A percentile compares a stretch with the other conserved stretches of the same genome.
Evolutionary conservation across 2,113 vertebrate species (phyloP).

Genomic region (Sakesphorus luctuosus): DNA sequence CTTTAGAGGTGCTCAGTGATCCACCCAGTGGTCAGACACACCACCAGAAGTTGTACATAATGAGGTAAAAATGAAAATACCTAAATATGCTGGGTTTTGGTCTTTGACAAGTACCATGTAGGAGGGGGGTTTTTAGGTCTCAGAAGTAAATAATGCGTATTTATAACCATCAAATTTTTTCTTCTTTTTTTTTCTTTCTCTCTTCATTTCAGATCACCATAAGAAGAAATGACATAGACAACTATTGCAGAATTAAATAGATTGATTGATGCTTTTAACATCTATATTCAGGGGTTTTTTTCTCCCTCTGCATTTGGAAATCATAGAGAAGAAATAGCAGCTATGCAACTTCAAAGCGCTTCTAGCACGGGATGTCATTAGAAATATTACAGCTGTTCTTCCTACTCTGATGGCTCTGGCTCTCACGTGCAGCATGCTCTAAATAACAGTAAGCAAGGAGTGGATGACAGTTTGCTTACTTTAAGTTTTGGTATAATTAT

Average conservation of each 20-base stretch:
- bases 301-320: conserved; percentile 49
- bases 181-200: conserved; percentile 22
- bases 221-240: conserved; percentile 42
- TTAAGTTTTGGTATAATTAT: background rate
- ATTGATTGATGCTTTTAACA: conserved; percentile 58
- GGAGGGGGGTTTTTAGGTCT: background rate
- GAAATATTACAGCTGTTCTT: conserved; percentile 49
- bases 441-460: background rate
- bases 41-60: background rate
- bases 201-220: conserved; percentile 54
- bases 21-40: background rate
- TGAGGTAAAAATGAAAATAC: conserved; percentile 9
- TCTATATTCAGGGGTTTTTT: background rate
- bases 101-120: conserved; percentile 21
- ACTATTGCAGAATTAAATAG: conserved; percentile 53
- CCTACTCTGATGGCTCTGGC: background rate
- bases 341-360: conserved; percentile 68
- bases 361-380: conserved; percentile 36
- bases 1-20: background rate
- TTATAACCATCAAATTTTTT: conserved; percentile 28
- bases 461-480: background rate
- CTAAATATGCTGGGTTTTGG: background rate
- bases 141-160: conserved; percentile 37
- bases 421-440: conserved; percentile 14
- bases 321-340: conserved; percentile 63